Percentiles rank a stretch among this genome's conserved stretches.
These are phyloP conservation scores for Drosophila hydei DNA, from an alignment of 1,140 invertebrate species.

Conservation along the genomic window DNA sequence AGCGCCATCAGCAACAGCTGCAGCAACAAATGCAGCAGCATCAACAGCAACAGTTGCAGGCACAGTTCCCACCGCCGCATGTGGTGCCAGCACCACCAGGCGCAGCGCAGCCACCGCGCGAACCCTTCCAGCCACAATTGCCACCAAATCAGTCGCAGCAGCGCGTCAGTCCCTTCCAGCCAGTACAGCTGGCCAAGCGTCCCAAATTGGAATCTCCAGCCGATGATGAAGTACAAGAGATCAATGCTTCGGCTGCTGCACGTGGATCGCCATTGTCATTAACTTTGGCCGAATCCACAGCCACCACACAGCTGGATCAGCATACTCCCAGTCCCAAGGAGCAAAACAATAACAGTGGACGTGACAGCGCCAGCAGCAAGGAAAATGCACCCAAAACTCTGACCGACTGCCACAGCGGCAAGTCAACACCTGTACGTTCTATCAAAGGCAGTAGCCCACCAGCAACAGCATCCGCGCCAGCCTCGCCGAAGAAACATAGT, in stretches of 20 bases:
- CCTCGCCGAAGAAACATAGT: slow-evolving; percentile 57
- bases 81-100: slow-evolving; percentile 4
- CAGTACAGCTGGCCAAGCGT: slow-evolving; percentile 62
- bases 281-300: slow-evolving; percentile 31
- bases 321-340: slow-evolving; percentile 53
- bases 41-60: slow-evolving; percentile 59
- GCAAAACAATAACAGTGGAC: slow-evolving; percentile 71
- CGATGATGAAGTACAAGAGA: slow-evolving; percentile 67
- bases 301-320: slow-evolving; percentile 6
- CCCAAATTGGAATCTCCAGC: slow-evolving; percentile 63
- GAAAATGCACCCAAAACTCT: slow-evolving; percentile 61
- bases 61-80: slow-evolving; percentile 42
- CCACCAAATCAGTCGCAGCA: slow-evolving; percentile 61
- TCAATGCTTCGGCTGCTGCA: slow-evolving; percentile 47
- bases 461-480: slow-evolving; percentile 36
- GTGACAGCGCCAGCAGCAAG: slow-evolving; percentile 70
- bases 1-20: slow-evolving; percentile 63
- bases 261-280: slow-evolving; percentile 31
- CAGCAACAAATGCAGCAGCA: slow-evolving; percentile 60
- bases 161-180: slow-evolving; percentile 64
- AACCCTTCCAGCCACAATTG: slow-evolving; percentile 69
- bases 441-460: slow-evolving; percentile 51
- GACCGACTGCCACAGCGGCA: slow-evolving; percentile 55
- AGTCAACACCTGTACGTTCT: slow-evolving; percentile 59
- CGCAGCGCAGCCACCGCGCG: slow-evolving; percentile 37